Evolutionary conservation across 2,113 vertebrate genomes (phyloP), one percentile per base, ranked within the genome.

Genomic region (Leiothrix lutea): DNA sequence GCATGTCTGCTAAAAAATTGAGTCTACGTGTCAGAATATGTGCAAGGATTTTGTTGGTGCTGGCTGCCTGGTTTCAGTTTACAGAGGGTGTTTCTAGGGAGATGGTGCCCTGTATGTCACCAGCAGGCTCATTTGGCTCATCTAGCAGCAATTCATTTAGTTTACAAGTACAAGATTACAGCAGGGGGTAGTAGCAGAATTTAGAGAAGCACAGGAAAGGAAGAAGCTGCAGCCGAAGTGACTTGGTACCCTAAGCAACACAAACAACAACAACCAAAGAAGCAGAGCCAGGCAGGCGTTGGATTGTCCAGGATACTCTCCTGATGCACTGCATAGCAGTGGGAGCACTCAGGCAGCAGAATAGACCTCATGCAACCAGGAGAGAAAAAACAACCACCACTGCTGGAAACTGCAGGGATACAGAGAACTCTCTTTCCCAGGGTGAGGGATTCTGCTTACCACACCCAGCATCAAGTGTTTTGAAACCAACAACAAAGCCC

Each of bases 191-290:
- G 88, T 42, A 96, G 80, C 82, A 93, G 90, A 75, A 81, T 71
- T 88, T 53, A 88, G 92, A 94, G 90, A 86, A 71, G 19, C 45
- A 16, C 25, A 22, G 78, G 42, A 62, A 86, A 47, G 50, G 74
- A 95, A 95, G 82, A 95, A 92, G 64, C 80, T 5, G 7, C 44
- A 48, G 67, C 79, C 10, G 72, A 83, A 90, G 75, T 1, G 2
- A 36, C 90, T 96, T 95, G 86, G 93, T 97, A 96, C 95, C 93
- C 96, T 97, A 94, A 96, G 95, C 95, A 96, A 96, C 94, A 96
- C 90, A 95, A 96, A 95, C 94, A 97, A 96, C 95, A 97, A 94
- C 94, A 96, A 85, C 24, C 4, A 8, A 80, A 51, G 90, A 92
- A 93, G 57, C 3, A 0, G 77, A 96, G 92, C 93, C 95, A 96